Evolutionary conservation across 1,140 invertebrate genomes (phyloP).

Genomic region (Drosophila tristis): DNA sequence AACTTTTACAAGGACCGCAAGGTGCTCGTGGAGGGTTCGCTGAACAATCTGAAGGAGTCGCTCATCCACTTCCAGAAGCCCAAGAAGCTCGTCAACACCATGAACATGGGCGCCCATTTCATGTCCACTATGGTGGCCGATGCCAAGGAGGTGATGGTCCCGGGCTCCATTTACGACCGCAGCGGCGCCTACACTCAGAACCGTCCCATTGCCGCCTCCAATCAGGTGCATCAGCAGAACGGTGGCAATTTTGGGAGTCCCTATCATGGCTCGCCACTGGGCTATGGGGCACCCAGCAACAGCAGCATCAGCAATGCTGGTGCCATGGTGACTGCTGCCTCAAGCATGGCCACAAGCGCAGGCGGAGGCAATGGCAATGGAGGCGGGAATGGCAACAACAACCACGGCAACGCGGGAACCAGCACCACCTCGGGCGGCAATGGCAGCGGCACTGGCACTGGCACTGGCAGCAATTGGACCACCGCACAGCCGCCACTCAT

Average conservation of each 20-base stretch:
- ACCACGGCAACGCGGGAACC: background rate
- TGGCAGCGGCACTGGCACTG: background rate
- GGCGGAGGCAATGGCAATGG: slow-evolving; percentile 13
- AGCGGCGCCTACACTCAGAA: slow-evolving; percentile 82
- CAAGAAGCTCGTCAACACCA: slow-evolving; percentile 96
- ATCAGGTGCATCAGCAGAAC: slow-evolving; percentile 25
- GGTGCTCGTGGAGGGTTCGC: slow-evolving; percentile 98
- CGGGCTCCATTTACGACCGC: slow-evolving; percentile 91
- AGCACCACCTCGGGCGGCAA: background rate
- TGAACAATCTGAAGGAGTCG: slow-evolving; percentile 98
- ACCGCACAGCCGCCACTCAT: slow-evolving; percentile 29
- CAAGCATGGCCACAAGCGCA: slow-evolving; percentile 58
- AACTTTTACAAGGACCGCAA: slow-evolving; percentile 99
- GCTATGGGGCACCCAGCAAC: slow-evolving; percentile 3
- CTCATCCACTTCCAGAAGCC: slow-evolving; percentile 99
- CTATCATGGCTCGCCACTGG: slow-evolving; percentile 10
- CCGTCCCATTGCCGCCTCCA: slow-evolving; percentile 76
- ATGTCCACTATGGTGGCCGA: slow-evolving; percentile 98
- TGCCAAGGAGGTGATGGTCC: slow-evolving; percentile 94
- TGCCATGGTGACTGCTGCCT: no score
- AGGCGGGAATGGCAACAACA: slow-evolving; percentile 23
- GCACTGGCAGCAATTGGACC: slow-evolving; percentile 33
- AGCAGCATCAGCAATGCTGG: slow-evolving; percentile 61
- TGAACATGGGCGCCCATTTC: slow-evolving; percentile 98
- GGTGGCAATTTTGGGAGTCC: slow-evolving; percentile 20